Evolutionary conservation across 1,140 invertebrate genomes (phyloP).

Genomic region (Varroa destructor): DNA sequence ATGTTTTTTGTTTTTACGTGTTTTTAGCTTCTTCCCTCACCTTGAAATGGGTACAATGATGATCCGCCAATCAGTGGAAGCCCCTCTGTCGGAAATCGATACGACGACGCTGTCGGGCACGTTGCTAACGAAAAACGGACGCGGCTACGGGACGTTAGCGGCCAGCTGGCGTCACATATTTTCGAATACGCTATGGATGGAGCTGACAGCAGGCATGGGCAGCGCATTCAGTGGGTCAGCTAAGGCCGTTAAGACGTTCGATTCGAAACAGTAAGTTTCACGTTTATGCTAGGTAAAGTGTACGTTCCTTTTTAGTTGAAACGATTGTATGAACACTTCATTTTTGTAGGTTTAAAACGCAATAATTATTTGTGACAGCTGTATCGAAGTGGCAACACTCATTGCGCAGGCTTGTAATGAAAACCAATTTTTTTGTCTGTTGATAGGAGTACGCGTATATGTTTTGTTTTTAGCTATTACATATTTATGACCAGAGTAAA

Average conservation of each 20-base stretch:
- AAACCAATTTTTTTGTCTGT: no score
- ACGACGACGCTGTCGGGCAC: slow-evolving; percentile 53
- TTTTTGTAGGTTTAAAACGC: no score
- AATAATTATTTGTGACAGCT: no score
- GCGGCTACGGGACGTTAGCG: slow-evolving; percentile 58
- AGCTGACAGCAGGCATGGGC: slow-evolving; percentile 49
- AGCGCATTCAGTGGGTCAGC: slow-evolving; percentile 31
- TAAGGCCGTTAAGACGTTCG: slow-evolving; percentile 31
- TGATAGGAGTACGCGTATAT: no score
- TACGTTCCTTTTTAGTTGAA: background rate
- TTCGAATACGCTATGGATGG: slow-evolving; percentile 67
- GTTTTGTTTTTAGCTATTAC: no score
- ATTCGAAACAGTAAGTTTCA: slow-evolving; percentile 6
- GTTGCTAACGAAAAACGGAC: slow-evolving; percentile 71
- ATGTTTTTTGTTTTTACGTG: no score
- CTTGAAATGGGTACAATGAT: slow-evolving; percentile 81
- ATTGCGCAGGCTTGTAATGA: no score
- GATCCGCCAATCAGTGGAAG: slow-evolving; percentile 79
- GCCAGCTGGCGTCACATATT: slow-evolving; percentile 57
- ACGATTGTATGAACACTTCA: background rate
- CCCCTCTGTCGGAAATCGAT: slow-evolving; percentile 68
- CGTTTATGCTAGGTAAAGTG: background rate
- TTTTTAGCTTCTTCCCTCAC: slow-evolving; percentile 48
- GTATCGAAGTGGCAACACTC: no score
- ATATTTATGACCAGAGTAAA: no score